phyloP scores from a whole-genome alignment of 2,113 vertebrate species.

The Piprites chloris region DNA sequence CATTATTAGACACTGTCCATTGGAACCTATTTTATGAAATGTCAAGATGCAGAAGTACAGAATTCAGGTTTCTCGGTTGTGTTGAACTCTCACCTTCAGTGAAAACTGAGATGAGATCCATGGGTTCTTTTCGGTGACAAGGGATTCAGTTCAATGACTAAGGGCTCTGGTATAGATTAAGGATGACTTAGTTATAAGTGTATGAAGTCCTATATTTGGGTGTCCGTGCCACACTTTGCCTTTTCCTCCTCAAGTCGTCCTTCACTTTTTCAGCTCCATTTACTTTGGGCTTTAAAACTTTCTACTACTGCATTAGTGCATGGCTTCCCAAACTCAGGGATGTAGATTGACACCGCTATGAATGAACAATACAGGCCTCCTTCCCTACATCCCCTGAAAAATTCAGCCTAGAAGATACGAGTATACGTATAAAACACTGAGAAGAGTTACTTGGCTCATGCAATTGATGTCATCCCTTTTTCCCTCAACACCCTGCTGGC shows the following conservation, averaged over 20 bases:
- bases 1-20: accelerated
- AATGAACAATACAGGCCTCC: background rate
- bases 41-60: background rate
- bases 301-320: background rate
- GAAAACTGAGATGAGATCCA: background rate
- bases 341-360: background rate
- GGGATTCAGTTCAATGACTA: background rate
- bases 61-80: background rate
- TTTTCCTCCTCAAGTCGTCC: background rate
- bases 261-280: background rate
- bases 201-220: background rate
- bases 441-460: background rate
- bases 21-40: background rate
- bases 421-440: background rate
- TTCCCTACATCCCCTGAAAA: background rate
- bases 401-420: background rate
- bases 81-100: background rate
- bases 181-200: background rate
- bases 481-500: background rate
- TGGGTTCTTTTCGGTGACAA: background rate
- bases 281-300: background rate
- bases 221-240: background rate
- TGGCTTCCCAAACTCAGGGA: background rate
- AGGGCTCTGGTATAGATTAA: background rate
- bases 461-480: background rate